Base-by-base conservation (phyloP, 1,140 invertebrate species). In the Orius insidiosus region DNA sequence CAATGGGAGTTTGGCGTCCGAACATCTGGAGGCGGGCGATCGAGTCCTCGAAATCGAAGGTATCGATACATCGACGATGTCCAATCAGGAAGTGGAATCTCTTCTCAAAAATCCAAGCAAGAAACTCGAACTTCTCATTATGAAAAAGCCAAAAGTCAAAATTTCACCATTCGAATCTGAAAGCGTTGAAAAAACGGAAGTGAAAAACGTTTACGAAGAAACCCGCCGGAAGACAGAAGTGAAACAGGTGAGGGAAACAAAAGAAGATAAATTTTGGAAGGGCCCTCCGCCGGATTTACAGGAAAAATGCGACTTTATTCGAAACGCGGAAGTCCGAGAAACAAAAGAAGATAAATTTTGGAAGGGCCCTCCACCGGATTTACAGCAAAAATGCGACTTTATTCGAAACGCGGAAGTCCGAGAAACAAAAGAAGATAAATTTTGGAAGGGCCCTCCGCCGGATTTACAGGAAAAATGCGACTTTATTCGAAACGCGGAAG, bases 11-110 rank as follows among this genome's bases (percentile, higher is more conserved):
- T 34, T 43, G 14, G 24, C 18, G 7, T 37, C 15, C 16, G 36
- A 49, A 7, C 43, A 45, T 35, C 10, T 45, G n/a, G 33, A 38
- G 10, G 15, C 46, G 2, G 39, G 38, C 10, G 45, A 46, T 19
- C 13, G 35, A 37, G 45, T 46, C 5, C 35, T 46, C 34, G 45
- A 46, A 38, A 38, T 46, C 8, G 45, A 46, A 38, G 45, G 45
- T 15, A 38, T 46, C 18, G 45, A 46, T 16, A 46, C 45, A 2
- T 18, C 45, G 1, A 13, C 37, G 34, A n/a, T 46, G 16, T 46
- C 45, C 15, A 35, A 38, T 35, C 2, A 6, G 3, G 45, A 46
- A 24, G 34, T 46, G 2, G 45, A 46, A 13, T 30, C 18, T 8
- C 3, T 46, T 3, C 15, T 46, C 10, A 30, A 33, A 9, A 46